Conservation (phyloP, 2,797 vertebrate genomes). For the Sorex maritimensis region DNA sequence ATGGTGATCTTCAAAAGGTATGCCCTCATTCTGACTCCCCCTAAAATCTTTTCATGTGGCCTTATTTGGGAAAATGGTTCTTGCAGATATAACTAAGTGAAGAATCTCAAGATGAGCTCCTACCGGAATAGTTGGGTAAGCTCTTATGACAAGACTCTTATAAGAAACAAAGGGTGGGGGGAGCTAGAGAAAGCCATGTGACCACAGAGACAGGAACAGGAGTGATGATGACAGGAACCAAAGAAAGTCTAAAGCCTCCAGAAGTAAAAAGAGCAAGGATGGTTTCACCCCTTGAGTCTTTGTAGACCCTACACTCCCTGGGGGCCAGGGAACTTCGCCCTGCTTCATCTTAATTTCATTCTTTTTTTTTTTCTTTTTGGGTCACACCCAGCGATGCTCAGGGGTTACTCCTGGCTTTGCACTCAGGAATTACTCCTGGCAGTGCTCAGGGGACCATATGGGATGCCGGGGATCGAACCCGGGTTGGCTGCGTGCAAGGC, state of each 20-base stretch:
- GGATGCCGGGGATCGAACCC: no score
- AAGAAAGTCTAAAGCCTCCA: background rate
- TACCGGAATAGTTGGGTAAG: background rate
- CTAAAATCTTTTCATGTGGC: background rate
- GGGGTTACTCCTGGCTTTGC: no score
- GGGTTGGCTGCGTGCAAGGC: no score
- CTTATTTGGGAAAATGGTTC: background rate
- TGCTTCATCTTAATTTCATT: background rate
- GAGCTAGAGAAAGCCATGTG: background rate
- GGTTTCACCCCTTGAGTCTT: background rate
- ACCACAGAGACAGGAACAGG: rapidly evolving
- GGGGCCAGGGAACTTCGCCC: rapidly evolving
- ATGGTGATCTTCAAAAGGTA: background rate
- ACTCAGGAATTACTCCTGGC: no score
- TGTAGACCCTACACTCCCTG: rapidly evolving
- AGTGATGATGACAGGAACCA: background rate
- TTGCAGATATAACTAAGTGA: background rate
- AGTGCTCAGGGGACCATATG: no score
- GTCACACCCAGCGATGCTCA: no score
- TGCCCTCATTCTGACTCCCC: background rate
- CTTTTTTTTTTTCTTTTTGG: no score
- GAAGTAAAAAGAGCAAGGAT: background rate
- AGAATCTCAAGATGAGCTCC: background rate
- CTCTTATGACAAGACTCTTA: background rate
- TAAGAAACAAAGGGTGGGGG: background rate